Percentiles rank a stretch among this genome's conserved stretches.
These are phyloP conservation scores for Cydia amplana DNA, from an alignment of 1,140 invertebrate genomes.

Conservation along the genomic window DNA sequence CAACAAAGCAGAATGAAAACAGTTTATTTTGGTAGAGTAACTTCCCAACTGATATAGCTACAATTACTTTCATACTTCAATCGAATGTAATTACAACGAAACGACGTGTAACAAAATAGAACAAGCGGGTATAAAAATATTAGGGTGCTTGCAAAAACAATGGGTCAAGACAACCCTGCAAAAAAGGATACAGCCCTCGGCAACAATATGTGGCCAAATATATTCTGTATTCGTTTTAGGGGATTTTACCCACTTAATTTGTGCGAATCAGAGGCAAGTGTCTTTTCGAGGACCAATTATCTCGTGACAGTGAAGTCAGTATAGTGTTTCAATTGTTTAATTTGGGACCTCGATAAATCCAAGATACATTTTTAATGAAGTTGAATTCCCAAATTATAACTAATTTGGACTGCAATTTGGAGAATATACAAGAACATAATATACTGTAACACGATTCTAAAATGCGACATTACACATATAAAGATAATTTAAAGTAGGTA, in stretches of 20 bases:
- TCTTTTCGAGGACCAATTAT: neutral
- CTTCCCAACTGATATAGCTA: neutral
- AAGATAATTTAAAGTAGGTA: too few species aligned
- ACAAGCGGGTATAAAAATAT: slow-evolving; percentile 58
- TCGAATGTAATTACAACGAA: slow-evolving; percentile 57
- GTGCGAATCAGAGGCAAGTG: slow-evolving; percentile 14
- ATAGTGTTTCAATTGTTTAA: neutral
- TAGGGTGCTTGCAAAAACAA: slow-evolving; percentile 58
- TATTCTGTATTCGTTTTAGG: slow-evolving; percentile 24
- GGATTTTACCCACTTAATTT: slow-evolving; percentile 21
- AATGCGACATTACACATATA: too few species aligned
- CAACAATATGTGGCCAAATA: slow-evolving; percentile 17
- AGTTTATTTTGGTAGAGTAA: neutral
- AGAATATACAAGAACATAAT: too few species aligned
- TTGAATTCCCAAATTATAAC: neutral
- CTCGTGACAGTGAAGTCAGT: neutral
- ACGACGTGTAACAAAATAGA: slow-evolving; percentile 56
- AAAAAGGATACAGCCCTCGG: slow-evolving; percentile 35
- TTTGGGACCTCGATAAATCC: neutral
- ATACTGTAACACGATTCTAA: too few species aligned
- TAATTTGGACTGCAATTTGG: neutral
- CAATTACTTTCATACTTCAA: slow-evolving; percentile 10
- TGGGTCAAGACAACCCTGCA: slow-evolving; percentile 49
- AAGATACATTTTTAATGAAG: neutral
- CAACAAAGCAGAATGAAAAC: slow-evolving; percentile 20